Evolutionary conservation across 2,797 vertebrate species (phyloP), one percentile per base, ranked within the genome.

Genomic region (Liparis tanakae): DNA sequence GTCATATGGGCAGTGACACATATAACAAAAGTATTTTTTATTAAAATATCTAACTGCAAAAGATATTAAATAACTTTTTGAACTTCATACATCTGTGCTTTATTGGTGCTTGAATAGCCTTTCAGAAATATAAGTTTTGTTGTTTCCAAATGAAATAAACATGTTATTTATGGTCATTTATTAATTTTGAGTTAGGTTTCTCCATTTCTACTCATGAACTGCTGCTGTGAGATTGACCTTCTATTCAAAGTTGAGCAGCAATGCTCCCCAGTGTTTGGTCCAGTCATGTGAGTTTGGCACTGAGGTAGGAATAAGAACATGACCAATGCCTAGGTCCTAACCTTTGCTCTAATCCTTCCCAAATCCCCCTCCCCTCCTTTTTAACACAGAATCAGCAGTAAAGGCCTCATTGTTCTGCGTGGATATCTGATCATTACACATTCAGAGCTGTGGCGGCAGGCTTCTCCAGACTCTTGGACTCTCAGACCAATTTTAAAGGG

Each of bases 401-500:
- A 94, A 93, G 81, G 88, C 89, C 74, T 87, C 88, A 94, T 94
- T 94, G 93, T 94, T 94, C 87, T 81, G 85, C 87, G 85, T 88
- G 88, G 80, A 80, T 91, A 85, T 91, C 88, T 86, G 86, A 86
- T 93, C 89, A 93, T 94, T 94, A 94, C 93, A 94, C 89, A 94
- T 94, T 91, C 69, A 74, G 85, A 84, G 81, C 76, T 30, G 82
- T 72, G 78, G 81, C 81, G 56, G 72, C 70, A 59, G 83, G 78
- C 82, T 86, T 90, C 88, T 93, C 88, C 88, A 88, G 84, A 76
- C 84, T 74, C 80, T 79, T 78, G 59, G 64, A 46, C 71, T 64
- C 78, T 65, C 18, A 0, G 79, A 76, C 78, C 73, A 69, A 70
- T 82, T 66, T 73, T 80, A 78, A 80, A 80, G 79, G 83, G 71